phyloP scores from a whole-genome alignment of 2,113 vertebrate species.

The Cyanistes caeruleus region DNA sequence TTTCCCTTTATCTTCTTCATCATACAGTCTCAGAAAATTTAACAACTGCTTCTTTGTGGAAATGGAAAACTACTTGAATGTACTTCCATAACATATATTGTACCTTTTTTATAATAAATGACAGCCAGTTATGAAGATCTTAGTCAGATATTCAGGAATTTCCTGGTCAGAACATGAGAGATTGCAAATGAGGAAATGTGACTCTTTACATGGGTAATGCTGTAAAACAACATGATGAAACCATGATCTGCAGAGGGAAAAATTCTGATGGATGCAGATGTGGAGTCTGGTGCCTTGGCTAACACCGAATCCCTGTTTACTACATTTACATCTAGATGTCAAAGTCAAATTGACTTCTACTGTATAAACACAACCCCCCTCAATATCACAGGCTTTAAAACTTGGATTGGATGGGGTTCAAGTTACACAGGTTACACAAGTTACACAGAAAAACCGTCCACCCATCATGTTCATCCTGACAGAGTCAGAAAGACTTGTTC shows the following conservation, averaged over 20 bases:
- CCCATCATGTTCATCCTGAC: neutral
- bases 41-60: neutral
- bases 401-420: neutral
- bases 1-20: neutral
- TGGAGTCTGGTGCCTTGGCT: neutral
- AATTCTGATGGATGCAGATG: neutral
- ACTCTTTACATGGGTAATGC: neutral
- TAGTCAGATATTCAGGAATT: neutral
- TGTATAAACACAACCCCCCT: fast-evolving
- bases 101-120: neutral
- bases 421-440: too few relatives aligned
- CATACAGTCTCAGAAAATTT: neutral
- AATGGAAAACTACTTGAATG: neutral
- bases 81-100: neutral
- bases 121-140: neutral
- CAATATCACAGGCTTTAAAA: neutral
- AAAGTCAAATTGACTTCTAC: neutral
- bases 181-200: neutral
- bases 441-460: neutral
- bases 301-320: neutral
- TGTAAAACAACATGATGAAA: fast-evolving
- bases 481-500: neutral
- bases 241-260: neutral
- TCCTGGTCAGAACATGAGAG: neutral
- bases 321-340: neutral